Percentiles rank a stretch among this genome's conserved stretches.
Evolutionary conservation across 1,140 invertebrate genomes (phyloP).

Genomic region (Steinernema feltiae): DNA sequence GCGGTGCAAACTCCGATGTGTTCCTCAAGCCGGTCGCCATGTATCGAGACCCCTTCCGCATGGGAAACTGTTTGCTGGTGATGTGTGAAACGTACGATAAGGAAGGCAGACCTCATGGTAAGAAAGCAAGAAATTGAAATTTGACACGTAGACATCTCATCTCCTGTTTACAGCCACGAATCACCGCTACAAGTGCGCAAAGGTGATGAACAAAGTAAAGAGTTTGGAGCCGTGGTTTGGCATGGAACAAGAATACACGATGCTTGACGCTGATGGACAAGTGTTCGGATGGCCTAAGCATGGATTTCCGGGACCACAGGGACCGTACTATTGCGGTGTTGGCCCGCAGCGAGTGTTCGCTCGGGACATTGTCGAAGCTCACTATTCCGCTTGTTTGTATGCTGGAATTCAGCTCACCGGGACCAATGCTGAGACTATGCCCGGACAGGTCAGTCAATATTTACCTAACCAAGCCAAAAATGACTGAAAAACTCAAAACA

Average conservation of each 20-base stretch:
- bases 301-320: slow-evolving; percentile 83
- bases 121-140: neutral
- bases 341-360: slow-evolving; percentile 87
- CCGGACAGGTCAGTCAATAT: slow-evolving; percentile 68
- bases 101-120: neutral
- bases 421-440: slow-evolving; percentile 86
- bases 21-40: slow-evolving; percentile 80
- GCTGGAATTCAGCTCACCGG: slow-evolving; percentile 79
- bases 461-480: too few species aligned
- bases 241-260: slow-evolving; percentile 84
- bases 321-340: slow-evolving; percentile 90
- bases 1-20: slow-evolving; percentile 73
- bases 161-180: slow-evolving; percentile 65
- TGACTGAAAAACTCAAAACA: too few species aligned
- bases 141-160: neutral
- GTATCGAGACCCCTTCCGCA: slow-evolving; percentile 84
- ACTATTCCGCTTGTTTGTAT: slow-evolving; percentile 71
- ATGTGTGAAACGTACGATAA: slow-evolving; percentile 74
- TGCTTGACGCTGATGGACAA: slow-evolving; percentile 77
- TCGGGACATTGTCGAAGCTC: slow-evolving; percentile 84
- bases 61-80: slow-evolving; percentile 81
- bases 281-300: slow-evolving; percentile 88
- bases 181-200: slow-evolving; percentile 69
- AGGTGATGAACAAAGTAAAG: slow-evolving; percentile 69
- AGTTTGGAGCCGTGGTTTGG: slow-evolving; percentile 81